A percentile compares a stretch with the other conserved stretches of the same genome.
Conservation (phyloP, 64 coral and sea anemone genomes). For the Stichodactyla mertensii region DNA sequence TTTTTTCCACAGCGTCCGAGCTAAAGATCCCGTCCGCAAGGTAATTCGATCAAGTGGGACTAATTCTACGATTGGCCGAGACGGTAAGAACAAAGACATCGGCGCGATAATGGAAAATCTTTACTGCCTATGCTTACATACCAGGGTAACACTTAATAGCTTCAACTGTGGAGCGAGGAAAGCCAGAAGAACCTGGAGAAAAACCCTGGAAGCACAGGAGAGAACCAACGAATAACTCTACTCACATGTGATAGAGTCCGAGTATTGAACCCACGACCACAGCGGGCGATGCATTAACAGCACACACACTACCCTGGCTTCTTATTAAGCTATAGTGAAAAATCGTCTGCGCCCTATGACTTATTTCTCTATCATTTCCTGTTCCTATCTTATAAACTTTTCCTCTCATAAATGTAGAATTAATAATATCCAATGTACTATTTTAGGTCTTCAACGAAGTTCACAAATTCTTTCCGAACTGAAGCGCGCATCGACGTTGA, state of each 20-base stretch:
- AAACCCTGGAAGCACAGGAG: too few relatives aligned
- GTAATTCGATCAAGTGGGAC: slow-evolving; percentile 22
- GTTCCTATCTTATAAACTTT: too few relatives aligned
- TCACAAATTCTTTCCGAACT: slow-evolving; percentile 55
- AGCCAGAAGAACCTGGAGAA: too few relatives aligned
- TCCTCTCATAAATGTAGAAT: not conserved
- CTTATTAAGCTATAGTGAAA: too few relatives aligned
- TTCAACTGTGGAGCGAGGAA: too few relatives aligned
- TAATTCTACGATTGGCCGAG: slow-evolving; percentile 25
- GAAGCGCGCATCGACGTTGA: slow-evolving; percentile 48
- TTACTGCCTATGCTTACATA: not conserved
- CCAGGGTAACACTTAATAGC: not conserved
- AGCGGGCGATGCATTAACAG: too few relatives aligned
- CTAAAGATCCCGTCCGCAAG: slow-evolving; percentile 35
- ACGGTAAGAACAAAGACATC: not conserved
- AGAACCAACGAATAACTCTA: too few relatives aligned
- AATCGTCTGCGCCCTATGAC: too few relatives aligned
- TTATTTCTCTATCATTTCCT: not conserved
- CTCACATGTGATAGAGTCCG: too few relatives aligned
- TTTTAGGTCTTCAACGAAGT: slow-evolving; percentile 41
- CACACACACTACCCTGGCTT: too few relatives aligned
- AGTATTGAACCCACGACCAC: too few relatives aligned
- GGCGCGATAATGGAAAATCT: too few relatives aligned
- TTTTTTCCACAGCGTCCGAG: slow-evolving; percentile 7
- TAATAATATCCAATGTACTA: not conserved